These are phyloP conservation scores for Furcula furcula DNA, from an alignment of 2,888 invertebrate species.

Conservation along the genomic window DNA sequence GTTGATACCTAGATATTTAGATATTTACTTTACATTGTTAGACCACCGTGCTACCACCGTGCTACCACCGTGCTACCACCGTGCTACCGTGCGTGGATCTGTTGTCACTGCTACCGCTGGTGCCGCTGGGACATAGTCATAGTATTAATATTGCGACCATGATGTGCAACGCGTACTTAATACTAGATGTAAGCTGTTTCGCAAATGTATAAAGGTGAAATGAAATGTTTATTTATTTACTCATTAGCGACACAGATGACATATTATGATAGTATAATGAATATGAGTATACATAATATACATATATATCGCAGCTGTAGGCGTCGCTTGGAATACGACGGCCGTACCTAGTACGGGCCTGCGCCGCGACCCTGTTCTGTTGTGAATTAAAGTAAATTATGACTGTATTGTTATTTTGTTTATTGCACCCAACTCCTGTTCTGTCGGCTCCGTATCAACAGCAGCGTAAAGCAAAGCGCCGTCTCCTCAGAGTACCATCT, in stretches of 20 bases:
- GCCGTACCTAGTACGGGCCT: constrained; percentile 33
- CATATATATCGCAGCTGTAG: constrained; percentile 14
- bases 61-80: too few species aligned
- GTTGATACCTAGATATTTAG: too few species aligned
- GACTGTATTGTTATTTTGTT: constrained; percentile 33
- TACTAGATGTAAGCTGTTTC: constrained; percentile 3
- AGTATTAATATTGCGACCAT: background rate
- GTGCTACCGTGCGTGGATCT: too few species aligned
- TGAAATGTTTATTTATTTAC: constrained; percentile 22
- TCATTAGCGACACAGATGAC: constrained; percentile 4
- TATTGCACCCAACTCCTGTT: constrained; percentile 5
- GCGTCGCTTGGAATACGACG: constrained; percentile 17
- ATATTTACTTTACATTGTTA: too few species aligned
- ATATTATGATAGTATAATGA: background rate
- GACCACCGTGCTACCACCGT: too few species aligned
- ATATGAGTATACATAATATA: too few species aligned
- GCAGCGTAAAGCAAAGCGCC: too few species aligned
- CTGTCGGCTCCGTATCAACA: too few species aligned
- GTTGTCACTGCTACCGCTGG: too few species aligned
- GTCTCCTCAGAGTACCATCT: too few species aligned
- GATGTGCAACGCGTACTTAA: background rate
- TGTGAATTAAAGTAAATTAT: constrained; percentile 64
- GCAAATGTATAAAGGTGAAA: constrained; percentile 18
- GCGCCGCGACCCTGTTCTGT: constrained; percentile 57
- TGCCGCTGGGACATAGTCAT: too few species aligned